phyloP scores from a whole-genome alignment of 2,113 vertebrate species.

The Petrocephalus zakoni region DNA sequence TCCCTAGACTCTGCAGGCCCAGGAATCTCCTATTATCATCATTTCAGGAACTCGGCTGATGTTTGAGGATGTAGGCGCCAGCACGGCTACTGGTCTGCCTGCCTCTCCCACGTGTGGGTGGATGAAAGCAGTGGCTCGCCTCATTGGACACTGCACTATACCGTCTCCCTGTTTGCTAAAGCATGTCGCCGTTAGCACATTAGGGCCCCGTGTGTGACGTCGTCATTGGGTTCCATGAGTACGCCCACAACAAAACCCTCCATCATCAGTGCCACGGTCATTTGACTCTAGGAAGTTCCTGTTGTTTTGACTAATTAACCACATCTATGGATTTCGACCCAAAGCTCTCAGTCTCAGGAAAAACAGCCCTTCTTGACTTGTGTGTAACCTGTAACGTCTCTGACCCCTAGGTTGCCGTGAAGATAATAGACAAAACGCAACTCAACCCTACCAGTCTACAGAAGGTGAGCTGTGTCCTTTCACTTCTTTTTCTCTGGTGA shows the following conservation, averaged over 20 bases:
- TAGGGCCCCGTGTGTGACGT: background rate
- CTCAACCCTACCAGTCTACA: conserved; percentile 96
- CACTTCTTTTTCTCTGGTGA: background rate
- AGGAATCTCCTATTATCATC: background rate
- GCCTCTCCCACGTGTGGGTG: background rate
- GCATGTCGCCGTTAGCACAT: background rate
- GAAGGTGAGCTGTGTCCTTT: conserved; percentile 71
- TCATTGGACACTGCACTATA: background rate
- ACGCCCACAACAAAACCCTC: background rate
- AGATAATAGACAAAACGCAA: conserved; percentile 98
- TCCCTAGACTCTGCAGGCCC: background rate
- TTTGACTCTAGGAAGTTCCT: background rate
- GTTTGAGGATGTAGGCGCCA: background rate
- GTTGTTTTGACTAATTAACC: background rate
- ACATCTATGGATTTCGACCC: background rate
- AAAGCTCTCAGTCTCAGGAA: background rate
- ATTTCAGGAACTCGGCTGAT: background rate
- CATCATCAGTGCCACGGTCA: background rate
- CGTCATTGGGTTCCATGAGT: background rate
- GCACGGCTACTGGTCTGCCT: background rate
- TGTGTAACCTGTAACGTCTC: conserved; percentile 20
- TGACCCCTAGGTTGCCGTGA: conserved; percentile 81
- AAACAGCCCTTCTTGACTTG: background rate
- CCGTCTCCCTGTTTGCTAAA: background rate
- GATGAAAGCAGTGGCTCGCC: background rate